phyloP scores from a whole-genome alignment of 2,113 vertebrate species.

The Syngnathus floridae region DNA sequence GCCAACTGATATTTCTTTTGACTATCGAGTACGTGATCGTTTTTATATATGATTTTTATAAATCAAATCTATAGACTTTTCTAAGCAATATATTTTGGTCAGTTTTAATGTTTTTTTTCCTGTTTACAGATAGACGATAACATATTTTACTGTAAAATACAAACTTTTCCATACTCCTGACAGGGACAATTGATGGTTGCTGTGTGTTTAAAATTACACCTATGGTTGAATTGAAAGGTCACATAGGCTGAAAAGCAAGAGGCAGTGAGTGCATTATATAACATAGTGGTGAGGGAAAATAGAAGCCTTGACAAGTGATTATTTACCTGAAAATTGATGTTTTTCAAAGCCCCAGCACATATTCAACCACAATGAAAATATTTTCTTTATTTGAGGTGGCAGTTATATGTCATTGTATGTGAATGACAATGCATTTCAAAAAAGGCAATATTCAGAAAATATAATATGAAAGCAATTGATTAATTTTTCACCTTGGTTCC shows the following conservation, averaged over 20 bases:
- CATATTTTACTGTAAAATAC: conserved; percentile 16
- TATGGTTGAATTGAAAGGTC: conserved; percentile 38
- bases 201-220: conserved; percentile 20
- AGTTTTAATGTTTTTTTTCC: conserved; percentile 19
- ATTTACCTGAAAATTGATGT: conserved; percentile 24
- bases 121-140: conserved; percentile 3
- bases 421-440: neutral
- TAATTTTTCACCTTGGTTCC: neutral
- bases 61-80: conserved; percentile 5
- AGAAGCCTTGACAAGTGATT: conserved; percentile 24
- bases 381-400: neutral
- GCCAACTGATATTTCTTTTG: neutral
- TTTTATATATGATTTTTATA: neutral
- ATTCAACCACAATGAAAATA: neutral
- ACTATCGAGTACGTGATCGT: neutral
- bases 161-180: conserved; percentile 8
- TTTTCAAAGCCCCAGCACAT: conserved; percentile 12
- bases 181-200: conserved; percentile 25
- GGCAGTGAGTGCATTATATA: conserved; percentile 33
- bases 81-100: neutral
- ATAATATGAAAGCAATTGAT: neutral
- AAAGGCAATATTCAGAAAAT: neutral
- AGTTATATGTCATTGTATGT: neutral
- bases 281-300: conserved; percentile 21
- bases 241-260: neutral